Evolutionary conservation across 30 jellyfish, hydroid and myxozoan species (phyloP).

Genomic region (Mastigias papua): DNA sequence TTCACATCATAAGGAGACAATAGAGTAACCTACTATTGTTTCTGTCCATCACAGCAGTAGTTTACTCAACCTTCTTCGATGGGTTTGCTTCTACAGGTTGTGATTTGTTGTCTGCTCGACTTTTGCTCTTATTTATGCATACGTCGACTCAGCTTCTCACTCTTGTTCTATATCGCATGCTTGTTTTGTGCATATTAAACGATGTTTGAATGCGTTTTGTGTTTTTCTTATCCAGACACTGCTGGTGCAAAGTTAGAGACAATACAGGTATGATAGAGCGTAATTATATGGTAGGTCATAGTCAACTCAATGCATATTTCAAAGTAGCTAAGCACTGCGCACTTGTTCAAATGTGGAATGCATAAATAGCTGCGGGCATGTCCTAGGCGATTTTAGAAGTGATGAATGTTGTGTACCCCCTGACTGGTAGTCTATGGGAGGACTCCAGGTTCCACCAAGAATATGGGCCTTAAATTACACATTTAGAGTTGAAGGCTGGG

Average conservation of each 20-base stretch:
- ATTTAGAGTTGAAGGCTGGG: neutral
- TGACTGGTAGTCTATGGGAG: too few relatives aligned
- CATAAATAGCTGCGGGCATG: neutral
- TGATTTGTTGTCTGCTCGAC: too few relatives aligned
- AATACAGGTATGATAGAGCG: neutral
- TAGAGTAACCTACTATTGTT: too few relatives aligned
- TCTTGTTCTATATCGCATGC: neutral
- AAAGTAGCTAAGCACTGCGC: neutral
- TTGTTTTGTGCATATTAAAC: neutral
- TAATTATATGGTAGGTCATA: neutral
- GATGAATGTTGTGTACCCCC: too few relatives aligned
- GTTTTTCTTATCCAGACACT: neutral
- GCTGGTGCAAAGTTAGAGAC: constrained; percentile 24
- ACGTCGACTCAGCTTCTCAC: neutral
- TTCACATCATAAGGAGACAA: too few relatives aligned
- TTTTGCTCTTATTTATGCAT: neutral
- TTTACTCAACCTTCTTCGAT: too few relatives aligned
- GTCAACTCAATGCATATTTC: neutral
- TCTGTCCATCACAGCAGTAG: too few relatives aligned
- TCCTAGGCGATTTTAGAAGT: too few relatives aligned
- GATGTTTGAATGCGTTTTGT: neutral
- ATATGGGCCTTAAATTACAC: too few relatives aligned
- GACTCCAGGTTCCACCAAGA: too few relatives aligned
- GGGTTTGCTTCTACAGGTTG: too few relatives aligned
- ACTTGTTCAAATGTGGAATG: neutral